phyloP scores from a whole-genome alignment of 2,797 vertebrate genomes.

The Notoglanidium macrostoma region DNA sequence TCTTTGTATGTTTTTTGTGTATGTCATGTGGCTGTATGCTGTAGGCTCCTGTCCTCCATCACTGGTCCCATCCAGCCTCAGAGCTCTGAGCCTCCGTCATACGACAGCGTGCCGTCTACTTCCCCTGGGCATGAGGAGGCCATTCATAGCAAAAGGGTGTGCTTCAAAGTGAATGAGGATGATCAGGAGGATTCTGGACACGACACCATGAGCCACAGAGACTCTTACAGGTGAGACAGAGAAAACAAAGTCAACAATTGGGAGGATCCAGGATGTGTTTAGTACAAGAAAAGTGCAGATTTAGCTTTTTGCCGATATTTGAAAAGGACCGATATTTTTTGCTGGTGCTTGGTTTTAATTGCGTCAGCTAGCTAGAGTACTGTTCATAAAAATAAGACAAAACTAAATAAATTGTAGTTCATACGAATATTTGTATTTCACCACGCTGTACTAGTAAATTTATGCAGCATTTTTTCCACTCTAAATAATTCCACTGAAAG shows the following conservation, averaged over 20 bases:
- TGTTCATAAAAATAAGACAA: not conserved
- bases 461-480: not conserved
- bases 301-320: not conserved
- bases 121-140: constrained; percentile 81
- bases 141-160: constrained; percentile 91
- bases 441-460: not conserved
- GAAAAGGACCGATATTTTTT: not conserved
- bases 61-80: constrained; percentile 87
- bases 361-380: not conserved
- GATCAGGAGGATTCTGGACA: constrained; percentile 99
- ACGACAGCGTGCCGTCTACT: constrained; percentile 76
- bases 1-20: not conserved
- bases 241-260: not conserved
- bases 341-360: not conserved
- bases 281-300: not conserved
- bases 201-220: constrained; percentile 97
- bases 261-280: not conserved
- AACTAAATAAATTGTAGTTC: not conserved
- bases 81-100: constrained; percentile 75
- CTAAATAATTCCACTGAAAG: not conserved
- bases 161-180: constrained; percentile 96
- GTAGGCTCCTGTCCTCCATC: constrained; percentile 82
- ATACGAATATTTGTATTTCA: not conserved
- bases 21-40: not conserved
- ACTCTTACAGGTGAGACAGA: constrained; percentile 90